phyloP scores from a whole-genome alignment of 2,113 vertebrate species.

The Zosterops japonicus region DNA sequence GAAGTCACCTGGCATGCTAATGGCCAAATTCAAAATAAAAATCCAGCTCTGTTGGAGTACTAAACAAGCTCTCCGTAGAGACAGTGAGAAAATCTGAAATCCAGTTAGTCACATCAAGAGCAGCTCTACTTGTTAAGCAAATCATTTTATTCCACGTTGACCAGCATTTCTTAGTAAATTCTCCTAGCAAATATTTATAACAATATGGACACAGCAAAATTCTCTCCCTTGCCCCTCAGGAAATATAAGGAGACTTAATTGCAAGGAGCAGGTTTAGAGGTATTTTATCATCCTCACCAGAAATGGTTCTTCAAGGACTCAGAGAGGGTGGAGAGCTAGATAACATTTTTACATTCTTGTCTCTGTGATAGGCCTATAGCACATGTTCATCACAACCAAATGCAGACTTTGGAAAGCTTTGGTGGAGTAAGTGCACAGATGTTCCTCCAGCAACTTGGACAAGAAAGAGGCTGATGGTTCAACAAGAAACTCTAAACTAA shows the following conservation, averaged over 20 bases:
- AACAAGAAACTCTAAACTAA: not conserved
- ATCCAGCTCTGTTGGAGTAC: not conserved
- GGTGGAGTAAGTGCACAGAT: not conserved
- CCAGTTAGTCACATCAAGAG: not conserved
- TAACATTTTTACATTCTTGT: not conserved
- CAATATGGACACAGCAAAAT: not conserved
- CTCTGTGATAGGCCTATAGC: not conserved
- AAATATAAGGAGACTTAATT: not conserved
- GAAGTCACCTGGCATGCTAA: not conserved
- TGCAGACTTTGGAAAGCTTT: not conserved
- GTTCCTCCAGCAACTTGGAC: rapidly evolving
- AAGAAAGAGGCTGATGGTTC: not conserved
- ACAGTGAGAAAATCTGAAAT: not conserved
- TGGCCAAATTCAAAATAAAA: not conserved
- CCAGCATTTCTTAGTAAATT: not conserved
- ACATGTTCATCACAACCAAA: not conserved
- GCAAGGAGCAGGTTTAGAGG: not conserved
- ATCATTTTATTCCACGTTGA: not conserved
- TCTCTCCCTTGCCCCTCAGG: not conserved
- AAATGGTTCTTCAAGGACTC: not conserved
- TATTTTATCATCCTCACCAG: not conserved
- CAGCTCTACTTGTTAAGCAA: not conserved
- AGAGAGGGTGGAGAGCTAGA: not conserved
- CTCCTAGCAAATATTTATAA: not conserved
- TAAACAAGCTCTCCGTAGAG: not conserved